phyloP scores from a whole-genome alignment of 2,113 vertebrate genomes.

The Tachysurus vachellii region DNA sequence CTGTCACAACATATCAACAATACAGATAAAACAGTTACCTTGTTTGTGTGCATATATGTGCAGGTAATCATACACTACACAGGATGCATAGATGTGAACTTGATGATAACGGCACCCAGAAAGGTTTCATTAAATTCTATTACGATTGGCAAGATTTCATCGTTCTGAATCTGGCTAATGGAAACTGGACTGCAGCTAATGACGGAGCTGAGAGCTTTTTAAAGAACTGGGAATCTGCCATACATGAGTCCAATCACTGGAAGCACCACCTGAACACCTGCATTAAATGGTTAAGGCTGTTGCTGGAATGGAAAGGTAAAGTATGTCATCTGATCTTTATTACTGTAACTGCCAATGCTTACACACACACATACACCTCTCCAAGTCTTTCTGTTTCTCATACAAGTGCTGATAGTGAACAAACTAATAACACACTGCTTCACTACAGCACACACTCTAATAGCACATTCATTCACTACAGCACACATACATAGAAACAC shows the following conservation, averaged over 20 bases:
- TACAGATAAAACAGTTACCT: too few relatives aligned
- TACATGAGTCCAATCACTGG: fast-evolving
- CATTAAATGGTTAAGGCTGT: background rate
- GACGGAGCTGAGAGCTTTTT: background rate
- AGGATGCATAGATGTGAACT: background rate
- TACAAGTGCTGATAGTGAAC: too few relatives aligned
- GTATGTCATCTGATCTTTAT: too few relatives aligned
- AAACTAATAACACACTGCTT: too few relatives aligned
- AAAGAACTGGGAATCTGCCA: background rate
- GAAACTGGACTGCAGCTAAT: slow-evolving; percentile 9
- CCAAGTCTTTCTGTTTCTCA: too few relatives aligned
- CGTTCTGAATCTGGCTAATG: slow-evolving; percentile 4
- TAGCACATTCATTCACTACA: too few relatives aligned
- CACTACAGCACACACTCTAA: too few relatives aligned
- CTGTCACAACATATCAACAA: too few relatives aligned
- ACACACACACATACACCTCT: too few relatives aligned
- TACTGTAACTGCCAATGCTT: background rate
- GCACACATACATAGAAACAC: too few relatives aligned
- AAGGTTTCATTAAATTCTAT: background rate
- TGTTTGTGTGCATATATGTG: background rate
- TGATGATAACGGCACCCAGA: background rate
- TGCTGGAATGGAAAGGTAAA: slow-evolving; percentile 22
- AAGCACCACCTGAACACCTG: background rate
- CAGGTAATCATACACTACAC: background rate
- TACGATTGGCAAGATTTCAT: slow-evolving; percentile 36